phyloP scores from a whole-genome alignment of 2,888 invertebrate species.

The Dryadula phaetusa region DNA sequence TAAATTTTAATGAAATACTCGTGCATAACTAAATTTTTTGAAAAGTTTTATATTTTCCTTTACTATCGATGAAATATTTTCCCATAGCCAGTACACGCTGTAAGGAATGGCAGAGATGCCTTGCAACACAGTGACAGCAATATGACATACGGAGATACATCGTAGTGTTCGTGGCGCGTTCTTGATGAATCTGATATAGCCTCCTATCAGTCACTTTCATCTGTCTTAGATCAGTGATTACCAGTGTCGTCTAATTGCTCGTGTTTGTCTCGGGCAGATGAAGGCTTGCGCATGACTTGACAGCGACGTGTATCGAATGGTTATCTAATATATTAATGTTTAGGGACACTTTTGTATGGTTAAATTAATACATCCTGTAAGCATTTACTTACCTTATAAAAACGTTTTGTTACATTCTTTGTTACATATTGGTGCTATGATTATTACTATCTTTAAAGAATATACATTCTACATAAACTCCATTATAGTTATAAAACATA shows the following conservation, averaged over 20 bases:
- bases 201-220: conserved; percentile 79
- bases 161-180: conserved; percentile 52
- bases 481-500: no score
- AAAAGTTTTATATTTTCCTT: not conserved
- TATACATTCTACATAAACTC: no score
- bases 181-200: conserved; percentile 49
- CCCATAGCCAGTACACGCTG: not conserved
- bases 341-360: conserved; percentile 44
- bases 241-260: conserved; percentile 79
- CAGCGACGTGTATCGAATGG: conserved; percentile 50
- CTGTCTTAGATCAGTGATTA: conserved; percentile 80
- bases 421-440: not conserved
- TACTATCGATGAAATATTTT: not conserved
- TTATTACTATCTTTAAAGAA: not conserved
- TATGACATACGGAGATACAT: conserved; percentile 64
- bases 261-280: conserved; percentile 69
- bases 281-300: conserved; percentile 70
- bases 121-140: conserved; percentile 61
- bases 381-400: not conserved
- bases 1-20: not conserved
- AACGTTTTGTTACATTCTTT: not conserved
- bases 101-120: conserved; percentile 29
- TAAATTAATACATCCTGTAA: conserved; percentile 9
- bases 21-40: not conserved
- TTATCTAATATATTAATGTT: conserved; percentile 49